Percentiles rank a stretch among this genome's conserved stretches.
phyloP scores from a whole-genome alignment of 2,797 vertebrate genomes.

The Chrysolophus pictus region DNA sequence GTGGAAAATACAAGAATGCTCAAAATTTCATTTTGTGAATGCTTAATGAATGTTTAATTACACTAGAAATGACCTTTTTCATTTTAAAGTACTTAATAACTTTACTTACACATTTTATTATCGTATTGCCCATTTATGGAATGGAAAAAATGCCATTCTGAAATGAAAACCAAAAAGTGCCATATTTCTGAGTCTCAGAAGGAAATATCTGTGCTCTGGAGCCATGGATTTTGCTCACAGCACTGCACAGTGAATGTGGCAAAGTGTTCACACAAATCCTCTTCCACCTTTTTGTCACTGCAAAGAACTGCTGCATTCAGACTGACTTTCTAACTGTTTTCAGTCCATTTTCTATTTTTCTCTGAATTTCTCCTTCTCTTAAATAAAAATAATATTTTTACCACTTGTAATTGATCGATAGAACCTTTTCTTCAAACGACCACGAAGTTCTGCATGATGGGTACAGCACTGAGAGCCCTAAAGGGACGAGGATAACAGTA shows the following conservation, averaged over 20 bases:
- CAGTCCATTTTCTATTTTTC: not conserved
- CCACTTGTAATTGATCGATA: not conserved
- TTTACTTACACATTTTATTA: not conserved
- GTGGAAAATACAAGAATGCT: not conserved
- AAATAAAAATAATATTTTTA: constrained; percentile 1
- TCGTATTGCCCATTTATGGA: not conserved
- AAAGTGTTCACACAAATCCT: not conserved
- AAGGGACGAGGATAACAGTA: not conserved
- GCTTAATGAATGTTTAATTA: not conserved
- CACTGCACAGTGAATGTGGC: not conserved
- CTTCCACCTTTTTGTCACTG: not conserved
- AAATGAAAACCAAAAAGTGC: not conserved
- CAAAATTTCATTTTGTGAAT: not conserved
- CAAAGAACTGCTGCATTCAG: not conserved
- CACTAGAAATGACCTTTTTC: not conserved
- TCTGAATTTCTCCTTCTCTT: not conserved
- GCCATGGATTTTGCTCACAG: not conserved
- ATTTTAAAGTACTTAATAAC: not conserved
- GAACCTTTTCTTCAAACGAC: not conserved
- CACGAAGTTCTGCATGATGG: not conserved
- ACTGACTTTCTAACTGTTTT: not conserved
- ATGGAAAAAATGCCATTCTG: constrained; percentile 9
- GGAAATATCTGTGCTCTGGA: not conserved
- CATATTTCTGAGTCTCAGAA: not conserved
- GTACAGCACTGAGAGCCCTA: not conserved